Conservation (phyloP, 2,888 invertebrate species). For the Drosophila stalkeri region DNA sequence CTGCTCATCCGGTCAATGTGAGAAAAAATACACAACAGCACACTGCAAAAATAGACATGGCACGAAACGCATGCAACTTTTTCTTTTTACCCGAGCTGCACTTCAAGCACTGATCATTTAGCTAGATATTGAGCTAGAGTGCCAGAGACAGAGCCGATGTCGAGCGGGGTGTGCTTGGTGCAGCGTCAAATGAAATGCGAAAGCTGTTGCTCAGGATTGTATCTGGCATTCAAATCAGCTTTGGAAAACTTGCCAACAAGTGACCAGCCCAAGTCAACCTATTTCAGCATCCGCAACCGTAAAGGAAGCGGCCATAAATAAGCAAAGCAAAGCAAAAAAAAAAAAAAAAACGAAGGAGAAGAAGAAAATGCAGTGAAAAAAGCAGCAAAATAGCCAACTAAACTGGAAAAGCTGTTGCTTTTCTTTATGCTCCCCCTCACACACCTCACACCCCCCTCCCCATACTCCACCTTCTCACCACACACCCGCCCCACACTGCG, state of each 20-base stretch:
- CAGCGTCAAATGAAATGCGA: constrained; percentile 71
- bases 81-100: constrained; percentile 58
- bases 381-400: constrained; percentile 40
- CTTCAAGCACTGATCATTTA: constrained; percentile 68
- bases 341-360: constrained; percentile 23
- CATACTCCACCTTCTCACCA: background rate
- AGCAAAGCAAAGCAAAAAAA: constrained; percentile 18
- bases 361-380: constrained; percentile 27
- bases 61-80: constrained; percentile 75
- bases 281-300: constrained; percentile 76
- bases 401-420: constrained; percentile 62
- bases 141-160: constrained; percentile 18
- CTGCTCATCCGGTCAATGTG: constrained; percentile 82
- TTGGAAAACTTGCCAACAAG: constrained; percentile 63
- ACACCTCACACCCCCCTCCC: too few species aligned
- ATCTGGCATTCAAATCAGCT: constrained; percentile 80
- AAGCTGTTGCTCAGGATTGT: constrained; percentile 72
- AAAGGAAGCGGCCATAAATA: constrained; percentile 48
- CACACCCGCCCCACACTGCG: constrained; percentile 53
- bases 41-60: constrained; percentile 60
- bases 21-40: constrained; percentile 65
- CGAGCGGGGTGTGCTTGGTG: constrained; percentile 34
- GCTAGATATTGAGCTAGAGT: constrained; percentile 65
- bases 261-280: constrained; percentile 68
- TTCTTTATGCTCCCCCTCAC: constrained; percentile 15